These are phyloP conservation scores for Ceratoteleas bidentatus DNA, from an alignment of 1,140 invertebrate genomes.

Conservation along the genomic window DNA sequence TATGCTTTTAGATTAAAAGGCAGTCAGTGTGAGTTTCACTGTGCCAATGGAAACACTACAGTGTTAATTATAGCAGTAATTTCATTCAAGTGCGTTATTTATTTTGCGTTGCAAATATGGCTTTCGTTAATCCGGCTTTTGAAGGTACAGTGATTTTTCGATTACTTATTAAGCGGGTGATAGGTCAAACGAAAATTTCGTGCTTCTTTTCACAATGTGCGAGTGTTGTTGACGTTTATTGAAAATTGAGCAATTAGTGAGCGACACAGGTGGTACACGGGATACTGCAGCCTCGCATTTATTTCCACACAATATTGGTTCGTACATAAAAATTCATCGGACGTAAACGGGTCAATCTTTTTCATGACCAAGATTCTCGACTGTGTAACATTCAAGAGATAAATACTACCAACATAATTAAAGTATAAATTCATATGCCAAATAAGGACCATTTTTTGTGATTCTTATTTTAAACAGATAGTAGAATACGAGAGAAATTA, in stretches of 20 bases:
- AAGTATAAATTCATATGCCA: no score
- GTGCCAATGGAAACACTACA: not conserved
- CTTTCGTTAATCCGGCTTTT: slow-evolving; percentile 24
- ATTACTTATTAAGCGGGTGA: no score
- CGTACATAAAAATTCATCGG: slow-evolving; percentile 23
- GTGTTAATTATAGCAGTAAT: not conserved
- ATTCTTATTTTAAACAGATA: no score
- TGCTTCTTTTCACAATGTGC: no score
- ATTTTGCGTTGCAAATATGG: not conserved
- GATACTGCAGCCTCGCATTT: slow-evolving; percentile 9
- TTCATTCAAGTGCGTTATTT: not conserved
- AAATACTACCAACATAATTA: no score
- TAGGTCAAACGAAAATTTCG: no score
- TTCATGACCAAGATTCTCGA: no score
- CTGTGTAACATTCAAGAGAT: no score
- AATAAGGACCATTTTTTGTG: no score
- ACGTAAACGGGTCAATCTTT: slow-evolving; percentile 36
- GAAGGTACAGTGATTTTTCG: slow-evolving; percentile 19
- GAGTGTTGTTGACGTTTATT: slow-evolving; percentile 4
- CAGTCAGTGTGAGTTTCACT: slow-evolving; percentile 15
- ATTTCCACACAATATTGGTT: slow-evolving; percentile 17
- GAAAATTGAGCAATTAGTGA: not conserved
- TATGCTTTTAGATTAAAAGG: slow-evolving; percentile 1
- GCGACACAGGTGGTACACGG: not conserved
- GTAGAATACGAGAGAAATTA: no score